Base-by-base conservation (phyloP, 1,140 invertebrate genomes). In the Diabrotica virgifera region DNA sequence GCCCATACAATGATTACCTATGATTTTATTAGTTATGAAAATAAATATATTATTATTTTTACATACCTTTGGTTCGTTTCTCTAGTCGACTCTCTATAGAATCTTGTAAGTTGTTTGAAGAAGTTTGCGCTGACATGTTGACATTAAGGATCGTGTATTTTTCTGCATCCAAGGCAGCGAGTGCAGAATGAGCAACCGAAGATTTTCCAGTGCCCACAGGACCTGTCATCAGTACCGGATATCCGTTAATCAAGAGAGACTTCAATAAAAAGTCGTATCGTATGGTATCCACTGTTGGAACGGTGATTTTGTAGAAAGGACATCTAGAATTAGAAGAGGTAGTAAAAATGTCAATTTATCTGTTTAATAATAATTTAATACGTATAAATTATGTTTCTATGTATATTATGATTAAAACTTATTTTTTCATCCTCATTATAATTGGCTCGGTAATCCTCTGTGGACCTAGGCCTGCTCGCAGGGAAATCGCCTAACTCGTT, bases 61-160 rank as follows among this genome's bases (percentile, higher is more conserved):
- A 53, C 13, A 12, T 46, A 13, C 58, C 89, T 78, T 93, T 95
- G 0, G 90, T 93, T 52, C 91, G 82, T 80, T 94, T 94, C 78
- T 95, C 91, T 0, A 93, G 80, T 59, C 87, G 81, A 64, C 87
- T 88, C 77, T 58, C 56, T 36, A 58, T 58, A 12, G 38, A 36
- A 38, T 62, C 87, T 78, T 91, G 89, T 0, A 90, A 80, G 59
- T 91, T 91, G 52, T 84, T 84, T 0, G 91, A 90, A 2, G 90
- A 86, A 0, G 92, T 94, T 82, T 92, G 88, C 4, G 91, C 92
- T 2, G 92, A 94, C 86, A 94, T 92, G 76, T 94, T 94, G 46
- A 94, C 85, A 5, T 87, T 85, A 5, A 94, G 82, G 2, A 88
- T 73, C 52, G 81, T 85, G 76, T 89, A 93, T 59, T 80, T 84